A percentile compares a stretch with the other conserved stretches of the same genome.
Conservation (phyloP, 2,888 invertebrate genomes). For the Abrostola triplasia region DNA sequence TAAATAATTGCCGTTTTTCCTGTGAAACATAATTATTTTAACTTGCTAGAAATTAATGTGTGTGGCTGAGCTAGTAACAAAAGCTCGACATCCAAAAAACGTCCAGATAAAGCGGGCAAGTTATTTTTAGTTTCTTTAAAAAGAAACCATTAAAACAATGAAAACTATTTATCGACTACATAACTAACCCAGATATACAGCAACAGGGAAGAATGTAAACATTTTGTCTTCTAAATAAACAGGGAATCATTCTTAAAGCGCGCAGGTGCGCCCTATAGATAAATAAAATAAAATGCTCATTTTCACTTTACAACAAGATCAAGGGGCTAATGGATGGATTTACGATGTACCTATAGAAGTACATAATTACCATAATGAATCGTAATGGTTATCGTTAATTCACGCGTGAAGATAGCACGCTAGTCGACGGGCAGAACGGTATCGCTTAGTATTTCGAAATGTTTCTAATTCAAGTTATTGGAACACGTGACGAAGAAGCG, state of each 20-base stretch:
- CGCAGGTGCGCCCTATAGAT: conserved; percentile 38
- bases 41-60: too few species aligned
- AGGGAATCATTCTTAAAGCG: conserved; percentile 20
- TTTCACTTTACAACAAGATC: conserved; percentile 37
- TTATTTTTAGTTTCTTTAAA: conserved; percentile 7
- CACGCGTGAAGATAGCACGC: conserved; percentile 29
- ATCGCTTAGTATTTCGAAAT: too few species aligned
- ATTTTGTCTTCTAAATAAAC: conserved; percentile 32
- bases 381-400: conserved; percentile 56
- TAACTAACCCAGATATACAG: conserved; percentile 6
- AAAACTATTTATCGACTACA: conserved; percentile 15
- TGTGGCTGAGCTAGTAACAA: neutral
- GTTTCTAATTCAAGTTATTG: neutral
- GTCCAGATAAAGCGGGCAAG: neutral
- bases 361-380: conserved; percentile 48
- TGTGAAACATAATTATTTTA: too few species aligned
- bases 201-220: conserved; percentile 12
- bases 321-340: conserved; percentile 42
- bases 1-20: too few species aligned
- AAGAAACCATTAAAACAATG: conserved; percentile 15
- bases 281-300: conserved; percentile 37
- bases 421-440: too few species aligned
- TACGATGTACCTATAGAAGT: conserved; percentile 48
- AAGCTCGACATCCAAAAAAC: neutral
- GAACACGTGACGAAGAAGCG: neutral